Conservation (phyloP, 2,113 vertebrate genomes). For the Tachycineta bicolor region DNA sequence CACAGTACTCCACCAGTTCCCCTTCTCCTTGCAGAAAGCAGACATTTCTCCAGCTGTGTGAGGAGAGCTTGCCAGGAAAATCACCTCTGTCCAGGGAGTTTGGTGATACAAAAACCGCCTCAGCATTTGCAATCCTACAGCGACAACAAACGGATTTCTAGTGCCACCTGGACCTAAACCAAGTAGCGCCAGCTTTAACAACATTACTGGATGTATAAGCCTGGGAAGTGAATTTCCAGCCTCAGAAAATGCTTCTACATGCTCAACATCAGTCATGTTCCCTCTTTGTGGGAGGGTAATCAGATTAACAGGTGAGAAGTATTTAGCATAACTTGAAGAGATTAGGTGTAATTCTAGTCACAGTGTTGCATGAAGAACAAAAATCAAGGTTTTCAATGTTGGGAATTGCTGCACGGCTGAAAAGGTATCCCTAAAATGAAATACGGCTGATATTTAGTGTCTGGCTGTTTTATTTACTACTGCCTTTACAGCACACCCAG, state of each 20-base stretch:
- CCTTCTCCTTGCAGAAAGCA: background rate
- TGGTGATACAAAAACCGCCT: background rate
- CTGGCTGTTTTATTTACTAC: constrained; percentile 73
- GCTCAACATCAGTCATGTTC: background rate
- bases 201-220: background rate
- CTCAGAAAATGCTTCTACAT: background rate
- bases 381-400: constrained; percentile 52
- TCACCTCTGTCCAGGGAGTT: background rate
- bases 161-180: background rate
- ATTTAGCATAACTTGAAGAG: background rate
- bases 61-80: background rate
- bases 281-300: background rate
- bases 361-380: background rate
- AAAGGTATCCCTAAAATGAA: constrained; percentile 60
- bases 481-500: constrained; percentile 61
- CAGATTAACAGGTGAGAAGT: constrained; percentile 6
- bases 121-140: background rate
- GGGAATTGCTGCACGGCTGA: constrained; percentile 49
- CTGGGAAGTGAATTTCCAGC: background rate
- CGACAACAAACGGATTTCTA: background rate
- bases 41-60: background rate
- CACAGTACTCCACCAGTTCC: background rate
- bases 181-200: background rate
- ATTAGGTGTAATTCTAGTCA: constrained; percentile 62
- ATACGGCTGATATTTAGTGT: constrained; percentile 65